These are phyloP conservation scores for Pagrus major DNA, from an alignment of 2,113 vertebrate genomes.

Conservation along the genomic window DNA sequence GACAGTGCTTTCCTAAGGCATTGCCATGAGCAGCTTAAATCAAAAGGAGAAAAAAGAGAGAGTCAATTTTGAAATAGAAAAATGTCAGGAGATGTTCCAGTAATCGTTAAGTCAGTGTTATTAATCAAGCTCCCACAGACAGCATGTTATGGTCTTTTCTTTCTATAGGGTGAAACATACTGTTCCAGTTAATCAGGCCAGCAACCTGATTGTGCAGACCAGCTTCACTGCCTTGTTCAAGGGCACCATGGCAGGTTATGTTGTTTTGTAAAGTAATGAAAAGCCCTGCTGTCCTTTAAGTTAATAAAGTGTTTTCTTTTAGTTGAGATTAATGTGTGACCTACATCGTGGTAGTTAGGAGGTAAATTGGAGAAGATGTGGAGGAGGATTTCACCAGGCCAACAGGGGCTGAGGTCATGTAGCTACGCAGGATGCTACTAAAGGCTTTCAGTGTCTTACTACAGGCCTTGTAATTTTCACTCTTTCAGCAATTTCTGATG, in stretches of 20 bases:
- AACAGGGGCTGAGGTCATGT: not conserved
- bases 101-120: not conserved
- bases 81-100: not conserved
- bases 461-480: not conserved
- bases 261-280: not conserved
- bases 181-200: not conserved
- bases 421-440: not conserved
- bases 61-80: not conserved
- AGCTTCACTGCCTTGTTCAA: not conserved
- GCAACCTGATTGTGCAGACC: too few species aligned
- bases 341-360: not conserved
- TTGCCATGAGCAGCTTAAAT: not conserved
- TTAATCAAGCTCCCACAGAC: not conserved
- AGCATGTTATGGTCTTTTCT: not conserved
- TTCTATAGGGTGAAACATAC: not conserved
- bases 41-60: not conserved
- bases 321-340: not conserved
- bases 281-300: not conserved
- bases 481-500: too few species aligned
- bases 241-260: not conserved
- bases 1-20: not conserved
- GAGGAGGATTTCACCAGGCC: not conserved
- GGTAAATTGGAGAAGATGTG: not conserved
- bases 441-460: not conserved
- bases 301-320: too few species aligned